Percentiles rank a stretch among this genome's conserved stretches.
Evolutionary conservation across 2,888 invertebrate species (phyloP).

Genomic region (Agelastica alni): DNA sequence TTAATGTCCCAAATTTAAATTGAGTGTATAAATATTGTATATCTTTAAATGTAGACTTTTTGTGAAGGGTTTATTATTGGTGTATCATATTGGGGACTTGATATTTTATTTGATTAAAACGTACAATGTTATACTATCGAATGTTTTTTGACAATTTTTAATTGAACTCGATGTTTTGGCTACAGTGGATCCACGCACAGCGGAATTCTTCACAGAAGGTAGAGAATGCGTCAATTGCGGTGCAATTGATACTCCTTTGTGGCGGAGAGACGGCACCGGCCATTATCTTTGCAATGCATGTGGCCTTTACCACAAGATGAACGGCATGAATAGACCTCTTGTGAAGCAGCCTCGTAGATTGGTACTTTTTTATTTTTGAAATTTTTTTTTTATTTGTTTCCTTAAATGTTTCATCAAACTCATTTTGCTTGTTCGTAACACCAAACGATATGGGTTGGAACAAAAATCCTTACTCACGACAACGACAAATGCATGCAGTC

Average conservation of each 20-base stretch:
- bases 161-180: constrained; percentile 24
- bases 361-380: constrained; percentile 61
- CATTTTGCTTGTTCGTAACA: constrained; percentile 29
- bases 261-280: constrained; percentile 98
- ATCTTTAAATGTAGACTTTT: no score
- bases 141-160: no score
- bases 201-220: constrained; percentile 71
- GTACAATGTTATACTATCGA: no score
- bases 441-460: constrained; percentile 41
- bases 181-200: constrained; percentile 52
- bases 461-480: no score
- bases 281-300: constrained; percentile 99
- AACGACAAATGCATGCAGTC: no score
- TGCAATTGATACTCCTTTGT: constrained; percentile 93
- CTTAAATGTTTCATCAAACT: no score
- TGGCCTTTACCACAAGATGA: constrained; percentile 97
- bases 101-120: no score
- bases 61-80: no score
- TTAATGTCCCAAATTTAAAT: no score
- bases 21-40: no score
- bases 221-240: constrained; percentile 98
- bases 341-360: constrained; percentile 89
- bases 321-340: constrained; percentile 90
- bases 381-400: constrained; percentile 20
- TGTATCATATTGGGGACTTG: no score